These are phyloP conservation scores for Euglossa dilemma DNA, from an alignment of 1,140 invertebrate species.

Conservation along the genomic window DNA sequence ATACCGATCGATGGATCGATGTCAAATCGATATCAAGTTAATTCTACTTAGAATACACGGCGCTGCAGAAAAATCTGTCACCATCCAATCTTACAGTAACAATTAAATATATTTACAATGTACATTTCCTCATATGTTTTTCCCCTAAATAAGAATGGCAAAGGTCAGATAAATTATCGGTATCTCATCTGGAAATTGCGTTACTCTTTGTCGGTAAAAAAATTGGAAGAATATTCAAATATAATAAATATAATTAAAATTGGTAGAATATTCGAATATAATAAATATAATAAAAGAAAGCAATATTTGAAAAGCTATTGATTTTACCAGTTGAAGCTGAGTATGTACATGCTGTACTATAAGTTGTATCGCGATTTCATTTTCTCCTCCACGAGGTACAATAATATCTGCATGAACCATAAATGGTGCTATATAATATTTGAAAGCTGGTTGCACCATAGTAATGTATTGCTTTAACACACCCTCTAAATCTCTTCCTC, in stretches of 20 bases:
- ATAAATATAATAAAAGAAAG: not conserved
- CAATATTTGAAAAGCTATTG: not conserved
- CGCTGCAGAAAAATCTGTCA: not conserved
- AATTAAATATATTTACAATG: no score
- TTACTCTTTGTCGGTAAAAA: no score
- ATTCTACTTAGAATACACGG: not conserved
- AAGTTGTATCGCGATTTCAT: conserved; percentile 97
- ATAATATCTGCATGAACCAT: conserved; percentile 96
- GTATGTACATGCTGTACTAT: conserved; percentile 99
- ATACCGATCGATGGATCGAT: conserved; percentile 4
- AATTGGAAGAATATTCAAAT: no score
- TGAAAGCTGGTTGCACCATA: conserved; percentile 98
- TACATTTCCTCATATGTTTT: no score
- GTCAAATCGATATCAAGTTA: not conserved
- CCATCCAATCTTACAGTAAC: no score
- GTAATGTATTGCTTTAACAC: conserved; percentile 98
- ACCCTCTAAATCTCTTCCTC: conserved; percentile 96
- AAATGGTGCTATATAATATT: conserved; percentile 98
- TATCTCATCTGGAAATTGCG: no score
- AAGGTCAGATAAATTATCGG: no score
- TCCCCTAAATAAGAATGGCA: no score
- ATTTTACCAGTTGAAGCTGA: conserved; percentile 91
- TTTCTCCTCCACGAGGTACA: conserved; percentile 96
- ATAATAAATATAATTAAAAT: no score
- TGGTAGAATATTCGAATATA: not conserved